Conservation (phyloP, 1,140 invertebrate species). For the Phymastichus coffea region DNA sequence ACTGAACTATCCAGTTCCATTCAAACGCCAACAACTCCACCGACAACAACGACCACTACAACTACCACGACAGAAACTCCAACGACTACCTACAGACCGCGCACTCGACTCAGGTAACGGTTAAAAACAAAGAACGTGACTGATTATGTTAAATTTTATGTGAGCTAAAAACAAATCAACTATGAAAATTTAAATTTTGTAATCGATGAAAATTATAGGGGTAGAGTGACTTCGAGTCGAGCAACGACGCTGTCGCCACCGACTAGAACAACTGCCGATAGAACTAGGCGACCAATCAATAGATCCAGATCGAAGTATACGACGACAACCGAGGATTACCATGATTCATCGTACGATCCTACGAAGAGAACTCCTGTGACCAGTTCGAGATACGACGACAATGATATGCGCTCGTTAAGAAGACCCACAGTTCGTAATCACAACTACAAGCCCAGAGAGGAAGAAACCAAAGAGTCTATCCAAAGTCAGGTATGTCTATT, state of each 20-base stretch:
- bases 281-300: constrained; percentile 44
- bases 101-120: constrained; percentile 44
- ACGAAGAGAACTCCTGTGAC: constrained; percentile 41
- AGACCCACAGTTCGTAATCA: constrained; percentile 36
- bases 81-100: constrained; percentile 41
- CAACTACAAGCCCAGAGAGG: constrained; percentile 33
- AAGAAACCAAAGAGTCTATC: constrained; percentile 26
- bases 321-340: constrained; percentile 46
- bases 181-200: too few relatives aligned
- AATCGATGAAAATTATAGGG: constrained; percentile 29
- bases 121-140: too few relatives aligned
- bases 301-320: constrained; percentile 47
- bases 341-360: constrained; percentile 45
- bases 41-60: constrained; percentile 33
- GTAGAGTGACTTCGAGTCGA: constrained; percentile 37
- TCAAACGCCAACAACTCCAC: constrained; percentile 27
- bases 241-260: constrained; percentile 37
- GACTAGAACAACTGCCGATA: constrained; percentile 34
- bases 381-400: constrained; percentile 36
- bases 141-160: too few relatives aligned
- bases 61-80: constrained; percentile 40
- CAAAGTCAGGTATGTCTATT: constrained; percentile 30
- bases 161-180: too few relatives aligned
- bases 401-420: constrained; percentile 17
- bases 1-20: constrained; percentile 29